phyloP scores from a whole-genome alignment of 2,888 invertebrate genomes.

The Autographa pulchrina region DNA sequence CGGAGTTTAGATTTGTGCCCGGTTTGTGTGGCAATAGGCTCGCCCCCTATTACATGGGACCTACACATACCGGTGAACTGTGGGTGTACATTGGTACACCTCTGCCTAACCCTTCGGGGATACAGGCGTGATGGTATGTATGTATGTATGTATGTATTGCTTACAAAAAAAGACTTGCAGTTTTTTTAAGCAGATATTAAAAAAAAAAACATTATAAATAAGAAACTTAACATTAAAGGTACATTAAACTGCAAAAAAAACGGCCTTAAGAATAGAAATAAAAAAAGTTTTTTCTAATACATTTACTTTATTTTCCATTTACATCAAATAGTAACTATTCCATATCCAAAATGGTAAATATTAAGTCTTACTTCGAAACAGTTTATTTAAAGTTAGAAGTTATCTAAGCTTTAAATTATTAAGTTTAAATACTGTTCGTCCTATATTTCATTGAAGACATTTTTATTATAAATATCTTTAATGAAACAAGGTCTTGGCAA shows the following conservation, averaged over 20 bases:
- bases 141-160: no score
- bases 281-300: conserved; percentile 72
- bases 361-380: conserved; percentile 61
- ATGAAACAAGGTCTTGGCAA: conserved; percentile 10
- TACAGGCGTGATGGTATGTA: no score
- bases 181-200: no score
- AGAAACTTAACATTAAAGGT: no score
- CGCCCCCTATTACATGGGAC: no score
- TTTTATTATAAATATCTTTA: conserved; percentile 7
- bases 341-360: conserved; percentile 76
- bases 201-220: no score
- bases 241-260: not conserved
- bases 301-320: conserved; percentile 82
- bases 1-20: no score
- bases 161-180: no score
- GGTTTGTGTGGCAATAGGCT: no score
- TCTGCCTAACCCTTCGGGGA: no score
- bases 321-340: conserved; percentile 82
- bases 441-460: conserved; percentile 39
- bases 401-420: conserved; percentile 39
- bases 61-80: no score
- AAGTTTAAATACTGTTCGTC: conserved; percentile 44
- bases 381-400: conserved; percentile 32
- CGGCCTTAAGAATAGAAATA: conserved; percentile 1
- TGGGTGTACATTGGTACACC: no score